These are phyloP conservation scores for Scarus forsteni DNA, from an alignment of 2,797 vertebrate genomes.

Conservation along the genomic window DNA sequence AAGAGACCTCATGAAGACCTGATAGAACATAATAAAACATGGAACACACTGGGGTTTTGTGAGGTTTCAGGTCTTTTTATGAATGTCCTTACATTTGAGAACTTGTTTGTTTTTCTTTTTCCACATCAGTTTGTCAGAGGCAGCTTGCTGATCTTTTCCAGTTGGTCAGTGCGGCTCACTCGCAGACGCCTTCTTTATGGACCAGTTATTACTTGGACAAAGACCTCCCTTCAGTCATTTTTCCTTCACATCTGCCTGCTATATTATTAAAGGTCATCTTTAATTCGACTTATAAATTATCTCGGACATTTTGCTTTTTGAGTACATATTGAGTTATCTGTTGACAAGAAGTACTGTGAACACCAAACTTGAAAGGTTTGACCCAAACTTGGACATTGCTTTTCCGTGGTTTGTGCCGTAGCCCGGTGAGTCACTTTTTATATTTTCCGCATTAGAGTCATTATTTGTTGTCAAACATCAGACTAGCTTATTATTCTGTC, in stretches of 20 bases:
- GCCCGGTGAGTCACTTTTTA: slow-evolving; percentile 60
- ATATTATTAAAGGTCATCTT: slow-evolving; percentile 29
- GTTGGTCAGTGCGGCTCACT: slow-evolving; percentile 50
- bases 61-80: neutral
- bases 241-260: slow-evolving; percentile 25
- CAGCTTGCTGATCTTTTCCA: slow-evolving; percentile 58
- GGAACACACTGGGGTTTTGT: too few species aligned
- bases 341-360: slow-evolving; percentile 15
- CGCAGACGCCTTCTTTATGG: slow-evolving; percentile 38
- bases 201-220: slow-evolving; percentile 41
- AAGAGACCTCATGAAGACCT: too few species aligned
- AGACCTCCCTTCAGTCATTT: slow-evolving; percentile 44
- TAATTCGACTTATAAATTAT: slow-evolving; percentile 19
- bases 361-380: slow-evolving; percentile 22
- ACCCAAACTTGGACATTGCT: slow-evolving; percentile 12
- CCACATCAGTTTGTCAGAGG: slow-evolving; percentile 34
- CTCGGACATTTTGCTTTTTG: slow-evolving; percentile 24
- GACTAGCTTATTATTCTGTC: slow-evolving; percentile 30
- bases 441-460: slow-evolving; percentile 61
- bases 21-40: too few species aligned
- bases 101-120: slow-evolving; percentile 21
- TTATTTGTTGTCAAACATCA: slow-evolving; percentile 54
- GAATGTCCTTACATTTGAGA: neutral
- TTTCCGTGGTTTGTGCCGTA: slow-evolving; percentile 31
- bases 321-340: slow-evolving; percentile 12